These are phyloP conservation scores for Polymixis lichenea DNA, from an alignment of 2,888 invertebrate species.

Conservation along the genomic window DNA sequence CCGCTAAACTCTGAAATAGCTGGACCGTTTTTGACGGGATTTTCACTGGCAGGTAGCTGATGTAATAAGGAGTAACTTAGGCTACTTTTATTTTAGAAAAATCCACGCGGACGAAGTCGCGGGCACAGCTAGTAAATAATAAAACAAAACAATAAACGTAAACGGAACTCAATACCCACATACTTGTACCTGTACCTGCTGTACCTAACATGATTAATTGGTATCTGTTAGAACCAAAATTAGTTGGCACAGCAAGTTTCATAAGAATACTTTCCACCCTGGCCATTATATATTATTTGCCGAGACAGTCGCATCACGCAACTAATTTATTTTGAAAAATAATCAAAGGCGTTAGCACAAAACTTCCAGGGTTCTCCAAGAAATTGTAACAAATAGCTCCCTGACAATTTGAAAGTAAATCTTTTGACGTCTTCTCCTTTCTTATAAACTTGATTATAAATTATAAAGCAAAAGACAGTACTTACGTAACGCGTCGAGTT, in stretches of 20 bases:
- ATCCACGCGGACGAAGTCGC: too few species aligned
- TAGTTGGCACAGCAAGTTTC: not conserved
- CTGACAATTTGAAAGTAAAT: conserved; percentile 20
- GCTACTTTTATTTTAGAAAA: too few species aligned
- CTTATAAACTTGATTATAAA: conserved; percentile 30
- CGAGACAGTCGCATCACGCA: too few species aligned
- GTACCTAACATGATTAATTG: not conserved
- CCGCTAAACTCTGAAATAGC: too few species aligned
- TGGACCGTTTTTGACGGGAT: too few species aligned
- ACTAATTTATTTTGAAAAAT: not conserved
- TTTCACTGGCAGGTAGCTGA: too few species aligned
- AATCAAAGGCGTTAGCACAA: not conserved
- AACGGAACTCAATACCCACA: too few species aligned
- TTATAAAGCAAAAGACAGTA: conserved; percentile 27
- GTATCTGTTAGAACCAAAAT: not conserved
- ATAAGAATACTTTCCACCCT: not conserved
- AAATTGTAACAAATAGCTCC: not conserved
- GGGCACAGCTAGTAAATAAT: too few species aligned
- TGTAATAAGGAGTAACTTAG: too few species aligned
- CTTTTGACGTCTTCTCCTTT: conserved; percentile 17
- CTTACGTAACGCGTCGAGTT: conserved; percentile 35
- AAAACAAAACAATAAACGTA: too few species aligned
- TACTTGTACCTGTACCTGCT: too few species aligned
- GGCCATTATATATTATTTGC: too few species aligned
- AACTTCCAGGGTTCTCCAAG: not conserved